A percentile compares a stretch with the other conserved stretches of the same genome.
Evolutionary conservation across 2,888 invertebrate species (phyloP).

Genomic region (Ephialtes manifestator): DNA sequence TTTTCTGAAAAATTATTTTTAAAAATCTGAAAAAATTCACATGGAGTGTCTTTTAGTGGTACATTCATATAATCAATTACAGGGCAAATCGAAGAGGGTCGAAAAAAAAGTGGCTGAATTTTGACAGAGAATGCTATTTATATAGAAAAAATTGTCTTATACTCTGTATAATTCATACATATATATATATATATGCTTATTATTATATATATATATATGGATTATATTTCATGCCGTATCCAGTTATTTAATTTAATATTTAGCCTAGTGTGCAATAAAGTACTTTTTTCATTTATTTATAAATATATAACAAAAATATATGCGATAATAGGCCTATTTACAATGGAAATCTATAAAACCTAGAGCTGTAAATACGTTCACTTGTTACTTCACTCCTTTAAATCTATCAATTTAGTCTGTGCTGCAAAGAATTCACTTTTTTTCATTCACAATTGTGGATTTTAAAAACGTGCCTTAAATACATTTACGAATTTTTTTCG

Average conservation of each 20-base stretch:
- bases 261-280: slow-evolving; percentile 75
- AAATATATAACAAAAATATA: slow-evolving; percentile 84
- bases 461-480: not conserved
- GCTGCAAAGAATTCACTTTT: slow-evolving; percentile 41
- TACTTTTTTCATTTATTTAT: slow-evolving; percentile 78
- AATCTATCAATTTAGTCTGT: slow-evolving; percentile 58
- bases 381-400: slow-evolving; percentile 44
- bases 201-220: slow-evolving; percentile 49
- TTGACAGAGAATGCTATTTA: no score
- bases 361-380: slow-evolving; percentile 77
- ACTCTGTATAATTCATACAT: slow-evolving; percentile 69
- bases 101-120: no score
- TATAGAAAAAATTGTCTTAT: slow-evolving; percentile 72
- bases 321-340: slow-evolving; percentile 81
- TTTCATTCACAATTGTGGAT: not conserved
- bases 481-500: not conserved
- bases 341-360: slow-evolving; percentile 77
- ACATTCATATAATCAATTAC: no score
- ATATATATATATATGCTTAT: slow-evolving; percentile 62
- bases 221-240: slow-evolving; percentile 47
- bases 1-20: no score
- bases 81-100: no score
- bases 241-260: slow-evolving; percentile 50
- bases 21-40: no score
- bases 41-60: no score